Conservation (phyloP, 2,113 vertebrate genomes). For the Pachycephala philippinensis region DNA sequence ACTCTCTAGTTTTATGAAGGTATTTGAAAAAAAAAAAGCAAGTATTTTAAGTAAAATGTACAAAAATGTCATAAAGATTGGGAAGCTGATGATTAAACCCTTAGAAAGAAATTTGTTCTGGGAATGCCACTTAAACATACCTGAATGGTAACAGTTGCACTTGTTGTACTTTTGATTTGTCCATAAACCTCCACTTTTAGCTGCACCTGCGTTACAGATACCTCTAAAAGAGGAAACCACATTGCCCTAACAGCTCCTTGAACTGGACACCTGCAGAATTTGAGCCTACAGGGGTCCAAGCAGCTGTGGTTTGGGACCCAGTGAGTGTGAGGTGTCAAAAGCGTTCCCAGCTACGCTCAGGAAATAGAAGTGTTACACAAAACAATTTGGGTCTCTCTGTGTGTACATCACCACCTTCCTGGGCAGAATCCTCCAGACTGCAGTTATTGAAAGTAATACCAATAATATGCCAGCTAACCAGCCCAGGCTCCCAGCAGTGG, state of each 20-base stretch:
- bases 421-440: not conserved
- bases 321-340: not conserved
- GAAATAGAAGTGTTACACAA: not conserved
- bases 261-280: not conserved
- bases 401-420: not conserved
- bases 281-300: not conserved
- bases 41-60: not conserved
- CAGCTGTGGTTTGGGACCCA: not conserved
- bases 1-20: not conserved
- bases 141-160: not conserved
- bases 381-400: fast-evolving
- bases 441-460: not conserved
- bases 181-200: not conserved
- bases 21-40: not conserved
- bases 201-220: not conserved
- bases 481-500: not conserved
- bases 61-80: not conserved
- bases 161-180: not conserved
- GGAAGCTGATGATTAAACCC: not conserved
- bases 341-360: not conserved
- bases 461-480: fast-evolving
- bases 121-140: not conserved
- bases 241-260: not conserved
- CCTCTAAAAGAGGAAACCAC: not conserved
- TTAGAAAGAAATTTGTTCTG: not conserved